Percentiles rank a stretch among this genome's conserved stretches.
phyloP scores from a whole-genome alignment of 2,113 vertebrate species.

The Tachycineta bicolor region DNA sequence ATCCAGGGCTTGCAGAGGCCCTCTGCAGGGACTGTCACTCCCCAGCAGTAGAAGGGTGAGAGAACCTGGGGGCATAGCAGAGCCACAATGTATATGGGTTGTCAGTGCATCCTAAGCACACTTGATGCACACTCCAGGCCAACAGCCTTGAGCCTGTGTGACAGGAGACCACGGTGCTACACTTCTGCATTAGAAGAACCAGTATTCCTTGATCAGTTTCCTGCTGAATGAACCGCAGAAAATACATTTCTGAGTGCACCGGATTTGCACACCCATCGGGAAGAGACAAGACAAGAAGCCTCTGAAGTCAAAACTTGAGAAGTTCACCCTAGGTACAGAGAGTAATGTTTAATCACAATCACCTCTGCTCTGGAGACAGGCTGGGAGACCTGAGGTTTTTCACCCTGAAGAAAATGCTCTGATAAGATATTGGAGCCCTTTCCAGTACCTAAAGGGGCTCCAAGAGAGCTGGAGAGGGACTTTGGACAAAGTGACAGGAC shows the following conservation, averaged over 20 bases:
- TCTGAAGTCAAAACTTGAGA: neutral
- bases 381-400: neutral
- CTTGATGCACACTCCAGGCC: neutral
- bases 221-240: neutral
- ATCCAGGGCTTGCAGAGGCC: neutral
- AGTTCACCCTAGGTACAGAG: neutral
- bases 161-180: neutral
- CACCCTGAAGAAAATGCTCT: neutral
- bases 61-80: fast-evolving
- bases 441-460: neutral
- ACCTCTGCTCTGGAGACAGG: neutral
- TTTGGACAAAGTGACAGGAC: neutral
- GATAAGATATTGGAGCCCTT: neutral
- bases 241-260: neutral
- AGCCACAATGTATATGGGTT: fast-evolving
- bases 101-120: neutral
- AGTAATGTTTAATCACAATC: neutral
- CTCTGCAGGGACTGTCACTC: neutral
- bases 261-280: neutral
- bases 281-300: neutral
- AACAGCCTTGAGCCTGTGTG: neutral
- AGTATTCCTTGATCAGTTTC: neutral
- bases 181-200: neutral
- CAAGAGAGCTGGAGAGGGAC: neutral
- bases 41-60: neutral